Conservation (phyloP, 2,113 vertebrate genomes). For the Pholis gunnellus region DNA sequence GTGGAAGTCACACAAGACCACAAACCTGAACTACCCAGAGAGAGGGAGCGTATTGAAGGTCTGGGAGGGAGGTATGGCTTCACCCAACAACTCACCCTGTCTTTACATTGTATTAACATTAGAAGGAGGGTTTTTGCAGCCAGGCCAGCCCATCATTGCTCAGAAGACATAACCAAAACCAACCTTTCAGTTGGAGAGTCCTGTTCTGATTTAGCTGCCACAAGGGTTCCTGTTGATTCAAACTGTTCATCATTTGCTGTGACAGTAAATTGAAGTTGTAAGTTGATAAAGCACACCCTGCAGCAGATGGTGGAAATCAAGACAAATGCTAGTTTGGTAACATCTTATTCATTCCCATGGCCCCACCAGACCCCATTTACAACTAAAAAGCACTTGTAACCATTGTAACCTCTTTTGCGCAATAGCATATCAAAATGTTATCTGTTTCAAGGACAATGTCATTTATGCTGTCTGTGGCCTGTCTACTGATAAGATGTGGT, state of each 20-base stretch:
- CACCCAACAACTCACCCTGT: background rate
- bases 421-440: constrained; percentile 3
- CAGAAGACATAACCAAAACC: background rate
- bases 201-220: background rate
- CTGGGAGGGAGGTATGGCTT: constrained; percentile 92
- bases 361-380: background rate
- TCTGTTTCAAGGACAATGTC: background rate
- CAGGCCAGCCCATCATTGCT: background rate
- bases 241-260: background rate
- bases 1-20: constrained; percentile 97
- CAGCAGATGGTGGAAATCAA: background rate
- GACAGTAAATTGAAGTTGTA: background rate
- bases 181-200: background rate
- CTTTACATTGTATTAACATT: background rate
- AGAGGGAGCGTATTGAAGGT: constrained; percentile 95
- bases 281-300: background rate
- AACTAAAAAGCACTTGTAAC: constrained; percentile 4
- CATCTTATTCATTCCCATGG: background rate
- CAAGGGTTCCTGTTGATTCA: background rate
- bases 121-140: background rate
- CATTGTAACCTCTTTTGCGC: background rate
- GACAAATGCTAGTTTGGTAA: background rate
- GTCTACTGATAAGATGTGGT: constrained; percentile 7
- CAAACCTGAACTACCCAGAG: constrained; percentile 95
- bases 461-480: background rate